phyloP scores from a whole-genome alignment of 2,113 vertebrate species.

The Elephas maximus region DNA sequence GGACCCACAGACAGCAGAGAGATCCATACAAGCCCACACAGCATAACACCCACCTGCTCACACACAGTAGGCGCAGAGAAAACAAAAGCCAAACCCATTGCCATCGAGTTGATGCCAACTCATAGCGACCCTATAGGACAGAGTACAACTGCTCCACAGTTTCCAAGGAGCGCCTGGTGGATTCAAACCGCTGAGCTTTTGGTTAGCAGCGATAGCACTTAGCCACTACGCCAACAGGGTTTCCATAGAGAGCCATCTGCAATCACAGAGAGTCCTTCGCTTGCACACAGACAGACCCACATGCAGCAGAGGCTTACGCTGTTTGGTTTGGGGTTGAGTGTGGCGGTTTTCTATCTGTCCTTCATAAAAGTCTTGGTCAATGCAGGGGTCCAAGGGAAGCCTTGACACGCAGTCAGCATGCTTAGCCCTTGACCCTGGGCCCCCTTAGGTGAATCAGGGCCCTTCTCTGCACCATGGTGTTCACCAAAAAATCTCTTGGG shows the following conservation, averaged over 20 bases:
- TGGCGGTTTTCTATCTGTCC: background rate
- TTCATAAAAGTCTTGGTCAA: background rate
- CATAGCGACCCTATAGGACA: too few species aligned
- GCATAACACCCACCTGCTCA: background rate
- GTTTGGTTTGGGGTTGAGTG: background rate
- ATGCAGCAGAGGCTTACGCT: background rate
- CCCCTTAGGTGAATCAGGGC: background rate
- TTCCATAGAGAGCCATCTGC: too few species aligned
- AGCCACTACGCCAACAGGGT: too few species aligned
- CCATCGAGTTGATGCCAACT: too few species aligned
- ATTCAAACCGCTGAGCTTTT: too few species aligned
- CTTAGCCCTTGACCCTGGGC: background rate
- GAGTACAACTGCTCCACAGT: too few species aligned
- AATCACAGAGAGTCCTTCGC: background rate
- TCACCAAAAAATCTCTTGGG: background rate
- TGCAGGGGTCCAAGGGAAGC: background rate
- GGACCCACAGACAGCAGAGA: background rate
- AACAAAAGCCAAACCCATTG: too few species aligned
- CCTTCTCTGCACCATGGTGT: background rate
- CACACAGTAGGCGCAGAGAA: too few species aligned
- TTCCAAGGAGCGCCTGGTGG: too few species aligned
- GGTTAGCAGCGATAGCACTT: too few species aligned
- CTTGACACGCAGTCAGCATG: background rate
- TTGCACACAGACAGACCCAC: background rate
- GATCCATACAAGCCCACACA: fast-evolving